These are phyloP conservation scores for Irena cyanogastra DNA, from an alignment of 2,113 vertebrate species.

Conservation along the genomic window DNA sequence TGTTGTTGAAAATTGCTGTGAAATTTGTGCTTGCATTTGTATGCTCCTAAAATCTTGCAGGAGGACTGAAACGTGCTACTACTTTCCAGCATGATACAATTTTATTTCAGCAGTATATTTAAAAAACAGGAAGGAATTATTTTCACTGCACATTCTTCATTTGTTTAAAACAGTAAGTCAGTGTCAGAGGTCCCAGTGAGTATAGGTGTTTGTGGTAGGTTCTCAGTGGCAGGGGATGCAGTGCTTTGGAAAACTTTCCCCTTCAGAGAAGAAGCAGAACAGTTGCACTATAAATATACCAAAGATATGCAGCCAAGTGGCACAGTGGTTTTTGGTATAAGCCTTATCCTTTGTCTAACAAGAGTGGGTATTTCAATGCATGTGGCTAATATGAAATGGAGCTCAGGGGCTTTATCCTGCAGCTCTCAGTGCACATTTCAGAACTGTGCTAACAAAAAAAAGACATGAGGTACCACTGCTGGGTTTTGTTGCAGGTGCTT, in stretches of 20 bases:
- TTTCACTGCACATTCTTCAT: neutral
- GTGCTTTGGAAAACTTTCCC: neutral
- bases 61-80: neutral
- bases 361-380: neutral
- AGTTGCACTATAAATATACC: slow-evolving; percentile 48
- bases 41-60: neutral
- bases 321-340: slow-evolving; percentile 26
- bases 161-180: neutral
- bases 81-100: neutral
- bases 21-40: neutral
- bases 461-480: neutral
- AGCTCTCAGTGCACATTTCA: neutral
- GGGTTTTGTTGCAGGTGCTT: neutral
- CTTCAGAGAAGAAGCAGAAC: neutral
- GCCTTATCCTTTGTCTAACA: slow-evolving; percentile 25
- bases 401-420: neutral
- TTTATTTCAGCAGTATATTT: neutral
- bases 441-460: neutral
- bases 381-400: neutral
- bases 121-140: neutral
- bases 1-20: neutral
- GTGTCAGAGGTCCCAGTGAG: neutral
- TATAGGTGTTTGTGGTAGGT: neutral
- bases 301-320: slow-evolving; percentile 50
- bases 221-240: neutral